phyloP scores from a whole-genome alignment of 2,113 vertebrate genomes.

The Cricetomys ansorgei region DNA sequence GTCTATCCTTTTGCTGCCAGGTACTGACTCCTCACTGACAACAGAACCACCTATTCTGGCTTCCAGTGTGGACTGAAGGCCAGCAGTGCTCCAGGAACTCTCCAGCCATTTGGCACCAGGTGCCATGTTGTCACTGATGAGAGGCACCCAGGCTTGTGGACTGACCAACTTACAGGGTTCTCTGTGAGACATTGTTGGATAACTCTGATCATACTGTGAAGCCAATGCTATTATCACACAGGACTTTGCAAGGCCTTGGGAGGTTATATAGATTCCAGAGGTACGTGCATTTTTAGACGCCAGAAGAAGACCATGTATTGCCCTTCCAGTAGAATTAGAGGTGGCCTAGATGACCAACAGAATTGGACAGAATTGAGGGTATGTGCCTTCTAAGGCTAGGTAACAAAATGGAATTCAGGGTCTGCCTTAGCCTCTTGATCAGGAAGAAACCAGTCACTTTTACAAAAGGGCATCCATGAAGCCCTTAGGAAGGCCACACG shows the following conservation, averaged over 20 bases:
- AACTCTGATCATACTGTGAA: not conserved
- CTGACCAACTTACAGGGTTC: no score
- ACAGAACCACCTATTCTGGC: not conserved
- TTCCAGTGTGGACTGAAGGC: not conserved
- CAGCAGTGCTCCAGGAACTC: not conserved
- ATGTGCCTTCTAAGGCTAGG: not conserved
- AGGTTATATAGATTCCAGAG: not conserved
- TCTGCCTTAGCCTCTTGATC: not conserved
- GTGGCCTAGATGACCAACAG: not conserved
- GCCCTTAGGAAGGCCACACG: not conserved
- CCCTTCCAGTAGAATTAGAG: not conserved
- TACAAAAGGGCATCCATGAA: not conserved
- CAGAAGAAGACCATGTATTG: not conserved
- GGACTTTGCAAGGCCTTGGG: not conserved
- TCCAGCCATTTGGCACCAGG: not conserved
- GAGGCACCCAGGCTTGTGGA: not conserved
- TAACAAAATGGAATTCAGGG: not conserved
- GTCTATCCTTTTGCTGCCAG: not conserved
- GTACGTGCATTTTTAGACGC: not conserved
- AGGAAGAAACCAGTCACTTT: not conserved
- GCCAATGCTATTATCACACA: not conserved
- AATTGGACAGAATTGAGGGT: not conserved
- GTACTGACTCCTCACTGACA: not conserved
- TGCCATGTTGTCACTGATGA: not conserved
- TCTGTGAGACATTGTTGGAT: not conserved